These are phyloP conservation scores for Meleagris gallopavo DNA, from an alignment of 2,113 vertebrate species.

Conservation along the genomic window DNA sequence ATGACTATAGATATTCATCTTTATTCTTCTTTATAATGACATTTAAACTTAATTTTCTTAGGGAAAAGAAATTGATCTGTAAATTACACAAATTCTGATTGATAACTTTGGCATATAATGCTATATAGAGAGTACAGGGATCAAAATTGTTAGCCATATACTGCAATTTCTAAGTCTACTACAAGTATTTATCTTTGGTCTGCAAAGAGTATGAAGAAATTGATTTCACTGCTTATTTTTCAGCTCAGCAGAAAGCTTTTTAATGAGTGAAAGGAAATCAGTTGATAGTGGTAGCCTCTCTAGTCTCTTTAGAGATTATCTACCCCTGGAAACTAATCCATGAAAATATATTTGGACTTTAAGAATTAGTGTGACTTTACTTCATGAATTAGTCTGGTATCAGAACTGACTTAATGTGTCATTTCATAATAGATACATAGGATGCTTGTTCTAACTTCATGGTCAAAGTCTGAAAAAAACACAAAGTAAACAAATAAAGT, in stretches of 20 bases:
- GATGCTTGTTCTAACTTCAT: neutral
- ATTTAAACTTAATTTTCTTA: conserved; percentile 4
- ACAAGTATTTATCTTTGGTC: conserved; percentile 37
- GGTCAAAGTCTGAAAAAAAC: neutral
- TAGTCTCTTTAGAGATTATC: conserved; percentile 40
- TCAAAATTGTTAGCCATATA: neutral
- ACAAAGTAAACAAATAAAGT: neutral
- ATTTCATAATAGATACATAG: neutral
- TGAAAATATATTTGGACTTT: neutral
- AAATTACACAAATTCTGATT: neutral
- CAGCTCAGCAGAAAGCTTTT: conserved; percentile 68
- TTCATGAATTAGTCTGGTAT: neutral
- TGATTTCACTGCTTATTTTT: conserved; percentile 77
- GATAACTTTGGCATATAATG: conserved; percentile 5
- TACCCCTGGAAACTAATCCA: neutral
- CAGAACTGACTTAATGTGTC: neutral
- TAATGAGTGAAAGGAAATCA: conserved; percentile 80
- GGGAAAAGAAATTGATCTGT: neutral
- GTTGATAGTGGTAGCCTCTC: conserved; percentile 64
- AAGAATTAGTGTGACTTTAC: neutral
- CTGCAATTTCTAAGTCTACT: conserved; percentile 33
- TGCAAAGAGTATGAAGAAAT: conserved; percentile 52
- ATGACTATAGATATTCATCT: neutral
- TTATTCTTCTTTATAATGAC: neutral
- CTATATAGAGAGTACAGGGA: neutral